Evolutionary conservation across 2,888 invertebrate genomes (phyloP), one percentile per base, ranked within the genome.

Genomic region (Scaptodrosophila latifasciaeformis): DNA sequence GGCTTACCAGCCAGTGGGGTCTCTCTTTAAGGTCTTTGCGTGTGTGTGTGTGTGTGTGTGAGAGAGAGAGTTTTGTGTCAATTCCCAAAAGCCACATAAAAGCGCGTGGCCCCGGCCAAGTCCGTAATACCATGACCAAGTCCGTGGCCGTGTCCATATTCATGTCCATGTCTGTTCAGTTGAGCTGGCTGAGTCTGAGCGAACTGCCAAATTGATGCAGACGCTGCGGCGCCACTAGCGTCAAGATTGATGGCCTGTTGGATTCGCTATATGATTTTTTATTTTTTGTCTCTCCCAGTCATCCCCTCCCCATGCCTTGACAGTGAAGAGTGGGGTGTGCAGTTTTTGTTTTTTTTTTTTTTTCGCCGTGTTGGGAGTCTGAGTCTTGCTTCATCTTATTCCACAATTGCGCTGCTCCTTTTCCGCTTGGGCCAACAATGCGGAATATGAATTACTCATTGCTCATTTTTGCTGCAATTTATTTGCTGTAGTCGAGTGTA

Each of bases 401-500:
- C n/a, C n/a, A n/a, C n/a, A n/a, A 52, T 31, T 19, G 39, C 30
- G 37, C 39, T 43, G 47, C 47, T 37, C 21, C 27, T 35, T 24
- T 35, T 42, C 46, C 27, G 34, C 18, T 44, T 50, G 50, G 49
- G 66, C 62, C 61, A 67, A 70, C 72, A 76, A 65, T 78, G 68
- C 61, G 69, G 71, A 70, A 70, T 74, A 74, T 77, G 78, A 74
- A 74, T 74, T 74, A 78, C 74, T 69, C 75, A 76, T 76, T 76
- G 75, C 75, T 79, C 76, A 76, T 76, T 76, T 76, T 76, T 79
- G 59, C 62, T 61, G 77, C 75, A 71, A 78, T 79, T 72, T 72
- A 69, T 69, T 7, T 46, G 27, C 2, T 30, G 34, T 35, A 40
- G 13, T 13, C 31, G 9, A 35, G 12, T 35, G 35, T 29, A 15